Base-by-base conservation (phyloP, 2,113 vertebrate species). In the Crotophaga sulcirostris region DNA sequence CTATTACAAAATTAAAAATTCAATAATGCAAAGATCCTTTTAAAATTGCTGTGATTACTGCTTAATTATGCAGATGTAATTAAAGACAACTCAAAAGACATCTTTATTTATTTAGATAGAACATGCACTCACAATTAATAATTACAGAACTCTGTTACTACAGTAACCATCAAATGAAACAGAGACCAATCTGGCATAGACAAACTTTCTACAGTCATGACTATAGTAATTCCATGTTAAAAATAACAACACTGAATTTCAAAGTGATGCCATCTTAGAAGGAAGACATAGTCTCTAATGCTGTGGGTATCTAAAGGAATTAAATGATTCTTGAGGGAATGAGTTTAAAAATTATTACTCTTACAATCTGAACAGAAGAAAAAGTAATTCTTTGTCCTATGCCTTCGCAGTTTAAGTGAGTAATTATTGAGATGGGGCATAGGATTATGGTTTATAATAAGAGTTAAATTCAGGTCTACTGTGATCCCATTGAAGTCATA, bases 101-200 rank as follows among this genome's bases (percentile, higher is more conserved):
- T 23, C 44, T 82, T 70, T 90, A 78, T 80, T 94, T 95, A 74
- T 84, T 74, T 95, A 16, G 19, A 7, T 82, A 79, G 67, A 93
- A 55, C 13, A 52, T 13, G 5, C 9, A 47, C 14, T 64, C n/a
- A 77, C 8, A 33, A 75, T 7, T 78, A 31, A 36, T 64, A 91
- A 85, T 64, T 82, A 42, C 31, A 73, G 60, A 84, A 76, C 44
- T 49, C 19, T 74, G 78, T 92, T 87, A 54, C 78, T 83, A 83
- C 88, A 72, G 74, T 34, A 90, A 85, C 88, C n/a, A 20, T 52
- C 72, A 83, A 92, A 87, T 79, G 67, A 92, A 44, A 44, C 58
- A 29, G 29, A 72, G 55, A 70, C 20, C 54, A 68, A 38, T 42
- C 34, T 54, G 26, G 79, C 58, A 90, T 84, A 79, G 70, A 44